Evolutionary conservation across 2,888 invertebrate species (phyloP).

Genomic region (Hyles lineata): DNA sequence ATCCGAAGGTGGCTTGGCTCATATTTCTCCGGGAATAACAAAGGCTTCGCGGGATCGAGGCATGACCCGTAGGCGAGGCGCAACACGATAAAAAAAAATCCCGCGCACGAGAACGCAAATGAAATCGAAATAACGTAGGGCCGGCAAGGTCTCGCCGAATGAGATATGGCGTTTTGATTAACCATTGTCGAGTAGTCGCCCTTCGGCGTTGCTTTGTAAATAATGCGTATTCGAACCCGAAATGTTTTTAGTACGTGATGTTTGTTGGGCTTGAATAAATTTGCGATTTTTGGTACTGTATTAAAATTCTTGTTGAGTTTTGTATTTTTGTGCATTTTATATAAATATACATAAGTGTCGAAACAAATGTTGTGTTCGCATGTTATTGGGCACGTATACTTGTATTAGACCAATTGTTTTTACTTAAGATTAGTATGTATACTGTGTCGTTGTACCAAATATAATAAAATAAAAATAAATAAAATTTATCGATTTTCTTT

Average conservation of each 20-base stretch:
- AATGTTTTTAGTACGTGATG: constrained; percentile 19
- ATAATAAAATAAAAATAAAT: no score
- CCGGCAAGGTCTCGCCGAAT: constrained; percentile 71
- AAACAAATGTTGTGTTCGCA: no score
- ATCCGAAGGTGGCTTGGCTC: constrained; percentile 69
- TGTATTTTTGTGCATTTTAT: constrained; percentile 44
- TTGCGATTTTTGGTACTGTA: not conserved
- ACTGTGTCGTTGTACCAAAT: no score
- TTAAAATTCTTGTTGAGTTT: not conserved
- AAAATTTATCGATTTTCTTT: constrained; percentile 56
- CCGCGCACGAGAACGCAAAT: constrained; percentile 81
- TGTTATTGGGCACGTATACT: no score
- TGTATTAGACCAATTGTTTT: no score
- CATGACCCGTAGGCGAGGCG: constrained; percentile 72
- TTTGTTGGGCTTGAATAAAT: not conserved
- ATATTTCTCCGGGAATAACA: constrained; percentile 80
- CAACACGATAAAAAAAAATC: constrained; percentile 71
- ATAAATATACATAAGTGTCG: no score
- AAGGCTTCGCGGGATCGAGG: constrained; percentile 69
- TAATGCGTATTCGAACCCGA: not conserved
- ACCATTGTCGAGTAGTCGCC: constrained; percentile 76
- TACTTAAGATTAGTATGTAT: no score
- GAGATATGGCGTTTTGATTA: constrained; percentile 83
- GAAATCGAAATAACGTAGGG: constrained; percentile 81
- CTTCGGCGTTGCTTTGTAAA: constrained; percentile 13